A percentile compares a stretch with the other conserved stretches of the same genome.
Conservation (phyloP, 2,797 vertebrate genomes). For the Lophotriccus pileatus region DNA sequence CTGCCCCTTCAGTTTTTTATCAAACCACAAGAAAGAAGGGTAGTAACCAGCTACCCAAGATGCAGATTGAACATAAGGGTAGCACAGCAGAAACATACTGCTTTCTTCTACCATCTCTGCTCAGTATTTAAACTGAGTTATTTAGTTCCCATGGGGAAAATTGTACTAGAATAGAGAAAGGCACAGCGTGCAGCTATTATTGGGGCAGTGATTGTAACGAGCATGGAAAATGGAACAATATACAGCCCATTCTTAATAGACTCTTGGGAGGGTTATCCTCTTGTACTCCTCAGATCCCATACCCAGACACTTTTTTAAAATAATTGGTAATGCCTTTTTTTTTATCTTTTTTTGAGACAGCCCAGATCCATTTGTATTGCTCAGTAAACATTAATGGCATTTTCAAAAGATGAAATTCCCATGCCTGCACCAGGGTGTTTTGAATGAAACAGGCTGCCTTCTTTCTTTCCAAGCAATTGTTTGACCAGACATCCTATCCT, state of each 20-base stretch:
- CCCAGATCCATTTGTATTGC: neutral
- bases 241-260: conserved; percentile 42
- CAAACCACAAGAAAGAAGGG: neutral
- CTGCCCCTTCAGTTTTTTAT: neutral
- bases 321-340: neutral
- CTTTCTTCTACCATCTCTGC: neutral
- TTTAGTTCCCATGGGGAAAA: conserved; percentile 22
- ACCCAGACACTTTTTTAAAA: neutral
- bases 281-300: neutral
- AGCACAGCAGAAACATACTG: neutral
- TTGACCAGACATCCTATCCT: neutral
- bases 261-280: conserved; percentile 43
- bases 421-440: neutral
- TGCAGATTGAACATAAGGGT: neutral
- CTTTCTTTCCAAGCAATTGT: neutral
- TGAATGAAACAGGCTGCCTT: neutral
- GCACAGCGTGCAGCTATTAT: conserved; percentile 37
- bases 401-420: neutral
- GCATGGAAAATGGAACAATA: conserved; percentile 58
- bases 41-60: neutral
- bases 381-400: neutral
- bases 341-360: neutral
- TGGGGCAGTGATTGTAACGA: conserved; percentile 56
- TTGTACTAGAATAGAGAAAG: conserved; percentile 14
- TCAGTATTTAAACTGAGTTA: conserved; percentile 52